Percentiles rank a stretch among this genome's conserved stretches.
phyloP scores from a whole-genome alignment of 2,113 vertebrate genomes.

The Alethe castanea region DNA sequence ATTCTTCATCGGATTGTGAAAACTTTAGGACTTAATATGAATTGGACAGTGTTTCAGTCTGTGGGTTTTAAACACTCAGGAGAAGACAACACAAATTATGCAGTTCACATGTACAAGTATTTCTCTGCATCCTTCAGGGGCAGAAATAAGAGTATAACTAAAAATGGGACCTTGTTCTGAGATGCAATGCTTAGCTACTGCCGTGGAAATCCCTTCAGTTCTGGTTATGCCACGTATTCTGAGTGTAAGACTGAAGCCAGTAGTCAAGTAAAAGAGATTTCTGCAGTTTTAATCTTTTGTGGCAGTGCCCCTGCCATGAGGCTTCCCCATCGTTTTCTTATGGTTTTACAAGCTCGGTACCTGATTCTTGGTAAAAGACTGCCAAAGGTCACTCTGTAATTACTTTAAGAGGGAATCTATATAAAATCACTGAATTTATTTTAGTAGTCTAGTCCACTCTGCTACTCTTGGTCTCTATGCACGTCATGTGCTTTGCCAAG shows the following conservation, averaged over 20 bases:
- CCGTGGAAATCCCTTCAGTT: neutral
- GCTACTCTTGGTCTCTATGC: neutral
- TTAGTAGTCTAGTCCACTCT: neutral
- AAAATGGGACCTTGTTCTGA: neutral
- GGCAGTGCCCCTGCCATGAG: neutral
- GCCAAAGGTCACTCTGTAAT: neutral
- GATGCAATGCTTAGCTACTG: neutral
- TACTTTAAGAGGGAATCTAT: neutral
- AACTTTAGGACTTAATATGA: neutral
- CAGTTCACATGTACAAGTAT: neutral
- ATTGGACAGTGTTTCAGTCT: neutral
- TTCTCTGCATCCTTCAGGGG: neutral
- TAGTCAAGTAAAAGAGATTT: neutral
- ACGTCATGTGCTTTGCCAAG: neutral
- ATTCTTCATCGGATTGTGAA: neutral
- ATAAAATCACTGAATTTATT: neutral
- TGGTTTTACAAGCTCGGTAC: rapidly evolving
- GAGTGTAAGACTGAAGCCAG: neutral
- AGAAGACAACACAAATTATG: neutral
- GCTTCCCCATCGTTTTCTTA: neutral
- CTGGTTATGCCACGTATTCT: neutral
- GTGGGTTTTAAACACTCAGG: neutral
- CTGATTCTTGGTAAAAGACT: neutral
- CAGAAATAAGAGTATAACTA: neutral
- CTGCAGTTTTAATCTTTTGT: neutral